Evolutionary conservation across 2,797 vertebrate species (phyloP), one percentile per base, ranked within the genome.

Genomic region (Yasuhikotakia modesta): DNA sequence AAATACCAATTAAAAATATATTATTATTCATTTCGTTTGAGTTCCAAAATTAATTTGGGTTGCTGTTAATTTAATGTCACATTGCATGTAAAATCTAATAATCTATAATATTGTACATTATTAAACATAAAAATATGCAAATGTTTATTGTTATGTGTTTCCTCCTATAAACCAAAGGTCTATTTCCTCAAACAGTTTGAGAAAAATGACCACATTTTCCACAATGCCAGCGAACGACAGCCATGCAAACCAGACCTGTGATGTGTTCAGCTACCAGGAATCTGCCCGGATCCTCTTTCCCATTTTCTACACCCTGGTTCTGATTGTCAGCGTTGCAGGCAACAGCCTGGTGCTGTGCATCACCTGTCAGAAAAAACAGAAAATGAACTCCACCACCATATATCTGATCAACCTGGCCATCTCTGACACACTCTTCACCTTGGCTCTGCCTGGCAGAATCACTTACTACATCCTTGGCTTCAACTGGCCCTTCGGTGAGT

Each of bases 401-500:
- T 95, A 95, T 84, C 86, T 96, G 87, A 87, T 93, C 75, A 95
- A 96, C 81, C 89, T 96, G 43, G 95, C 95, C 0, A 79, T 94
- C n/a, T 96, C 95, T 0, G 94, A 96, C 2, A 86, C 91, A 57
- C 90, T 96, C 61, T 95, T 96, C 85, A 93, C 94, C 0, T 82
- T 95, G 68, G 91, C 92, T 0, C 85, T 96, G 73, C 95, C 94
- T 0, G 90, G 93, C 4, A 92, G 94, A 85, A 93, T 96, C 0
- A 80, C 84, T 24, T 96, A 95, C 81, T 95, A 94, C 32, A 77
- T 91, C 30, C 88, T 92, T 35, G 90, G 92, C 55, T 96, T 90
- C 5, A 86, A 94, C 82, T 95, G 96, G 95, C 94, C 95, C 5
- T 95, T 96, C 0, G 93, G 95, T 8, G 94, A 96, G 50, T 68